Evolutionary conservation across 2,113 vertebrate genomes (phyloP).

Genomic region (Hippopotamus amphibius): DNA sequence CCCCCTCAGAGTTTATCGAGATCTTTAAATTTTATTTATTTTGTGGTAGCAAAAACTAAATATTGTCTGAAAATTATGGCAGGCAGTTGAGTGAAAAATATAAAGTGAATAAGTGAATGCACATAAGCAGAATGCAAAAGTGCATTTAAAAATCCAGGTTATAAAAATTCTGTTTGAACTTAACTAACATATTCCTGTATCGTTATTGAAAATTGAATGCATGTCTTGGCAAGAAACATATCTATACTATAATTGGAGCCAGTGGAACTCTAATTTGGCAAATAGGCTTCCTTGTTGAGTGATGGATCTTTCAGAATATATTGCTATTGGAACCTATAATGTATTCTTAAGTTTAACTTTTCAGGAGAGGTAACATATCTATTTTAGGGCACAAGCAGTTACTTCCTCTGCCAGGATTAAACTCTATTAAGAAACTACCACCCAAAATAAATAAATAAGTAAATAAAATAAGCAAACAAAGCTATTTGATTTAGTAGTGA

Average conservation of each 20-base stretch:
- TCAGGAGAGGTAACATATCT: conserved; percentile 65
- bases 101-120: not conserved
- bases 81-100: not conserved
- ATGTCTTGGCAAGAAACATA: not conserved
- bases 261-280: conserved; percentile 55
- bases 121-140: not conserved
- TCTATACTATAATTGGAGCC: conserved; percentile 49
- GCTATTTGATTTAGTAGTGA: not conserved
- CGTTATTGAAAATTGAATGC: conserved; percentile 45
- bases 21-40: conserved; percentile 47
- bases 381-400: conserved; percentile 44
- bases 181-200: not conserved
- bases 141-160: not conserved
- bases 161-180: conserved; percentile 48
- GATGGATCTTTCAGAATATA: conserved; percentile 58
- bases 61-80: not conserved
- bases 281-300: conserved; percentile 63
- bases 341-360: conserved; percentile 51
- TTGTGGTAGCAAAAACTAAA: not conserved
- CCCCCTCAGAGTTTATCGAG: not conserved
- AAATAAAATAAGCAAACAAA: not conserved
- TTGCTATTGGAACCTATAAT: conserved; percentile 6
- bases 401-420: conserved; percentile 3
- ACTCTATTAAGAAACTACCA: conserved; percentile 61
- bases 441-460: not conserved